Conservation (phyloP, 1,140 invertebrate genomes). For the Babylonia areolata region DNA sequence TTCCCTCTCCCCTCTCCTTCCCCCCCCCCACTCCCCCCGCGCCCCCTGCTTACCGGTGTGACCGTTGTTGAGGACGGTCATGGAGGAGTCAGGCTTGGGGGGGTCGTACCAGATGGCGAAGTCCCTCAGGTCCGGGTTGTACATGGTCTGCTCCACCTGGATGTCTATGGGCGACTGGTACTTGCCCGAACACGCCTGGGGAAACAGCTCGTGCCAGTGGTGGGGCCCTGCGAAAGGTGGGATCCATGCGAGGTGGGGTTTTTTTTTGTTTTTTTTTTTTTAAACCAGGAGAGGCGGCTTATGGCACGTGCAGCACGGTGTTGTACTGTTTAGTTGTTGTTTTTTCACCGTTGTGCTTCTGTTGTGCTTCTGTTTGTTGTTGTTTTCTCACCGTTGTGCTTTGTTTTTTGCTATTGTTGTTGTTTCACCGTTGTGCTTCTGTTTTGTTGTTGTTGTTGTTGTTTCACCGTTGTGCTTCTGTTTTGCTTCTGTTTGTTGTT, state of each 20-base stretch:
- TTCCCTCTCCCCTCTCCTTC: background rate
- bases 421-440: no score
- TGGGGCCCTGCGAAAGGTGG: slow-evolving; percentile 55
- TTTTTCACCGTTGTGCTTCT: no score
- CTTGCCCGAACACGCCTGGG: slow-evolving; percentile 62
- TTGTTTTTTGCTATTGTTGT: no score
- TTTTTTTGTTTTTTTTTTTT: no score
- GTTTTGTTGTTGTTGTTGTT: no score
- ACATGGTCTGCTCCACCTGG: slow-evolving; percentile 54
- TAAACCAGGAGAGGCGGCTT: no score
- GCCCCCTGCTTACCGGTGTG: slow-evolving; percentile 63
- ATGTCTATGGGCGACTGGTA: slow-evolving; percentile 72
- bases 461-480: no score
- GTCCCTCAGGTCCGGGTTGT: slow-evolving; percentile 63
- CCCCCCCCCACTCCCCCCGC: background rate
- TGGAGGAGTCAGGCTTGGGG: slow-evolving; percentile 60
- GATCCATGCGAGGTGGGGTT: no score
- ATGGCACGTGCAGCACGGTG: background rate
- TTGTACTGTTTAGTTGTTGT: no score
- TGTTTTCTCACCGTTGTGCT: no score
- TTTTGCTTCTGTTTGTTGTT: no score
- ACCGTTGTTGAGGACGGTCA: slow-evolving; percentile 67
- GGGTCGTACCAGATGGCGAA: slow-evolving; percentile 69
- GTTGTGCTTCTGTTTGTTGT: no score
- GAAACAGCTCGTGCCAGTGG: slow-evolving; percentile 65